Conservation (phyloP, 2,113 vertebrate genomes). For the Boleophthalmus pectinirostris region DNA sequence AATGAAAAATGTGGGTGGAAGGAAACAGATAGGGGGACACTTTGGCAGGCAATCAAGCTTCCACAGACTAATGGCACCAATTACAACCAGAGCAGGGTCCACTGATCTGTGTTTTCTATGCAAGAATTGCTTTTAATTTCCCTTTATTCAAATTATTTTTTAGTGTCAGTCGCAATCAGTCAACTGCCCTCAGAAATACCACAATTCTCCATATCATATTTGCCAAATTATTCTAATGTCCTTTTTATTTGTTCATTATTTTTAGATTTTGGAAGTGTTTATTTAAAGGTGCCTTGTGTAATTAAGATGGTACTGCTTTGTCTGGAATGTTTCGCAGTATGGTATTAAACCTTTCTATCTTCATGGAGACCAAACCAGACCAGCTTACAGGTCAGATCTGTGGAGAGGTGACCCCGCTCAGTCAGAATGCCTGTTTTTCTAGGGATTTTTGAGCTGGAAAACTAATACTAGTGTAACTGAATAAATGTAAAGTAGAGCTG, state of each 20-base stretch:
- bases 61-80: conserved; percentile 68
- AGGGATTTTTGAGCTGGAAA: too few species aligned
- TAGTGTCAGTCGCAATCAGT: conserved; percentile 19
- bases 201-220: background rate
- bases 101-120: conserved; percentile 54
- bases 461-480: too few species aligned
- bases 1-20: conserved; percentile 18
- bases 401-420: too few species aligned
- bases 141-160: conserved; percentile 12
- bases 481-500: too few species aligned
- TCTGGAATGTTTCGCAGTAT: too few species aligned
- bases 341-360: too few species aligned
- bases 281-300: too few species aligned
- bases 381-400: too few species aligned
- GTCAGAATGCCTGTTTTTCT: too few species aligned
- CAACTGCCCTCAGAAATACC: background rate
- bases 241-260: background rate
- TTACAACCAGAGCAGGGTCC: conserved; percentile 63
- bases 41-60: conserved; percentile 65
- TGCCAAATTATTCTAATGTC: background rate
- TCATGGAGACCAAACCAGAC: too few species aligned
- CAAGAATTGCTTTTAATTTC: conserved; percentile 26
- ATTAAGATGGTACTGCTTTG: too few species aligned
- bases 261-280: background rate
- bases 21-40: conserved; percentile 57